These are phyloP conservation scores for Rhyacichthys aspro DNA, from an alignment of 2,797 vertebrate genomes.

Conservation along the genomic window DNA sequence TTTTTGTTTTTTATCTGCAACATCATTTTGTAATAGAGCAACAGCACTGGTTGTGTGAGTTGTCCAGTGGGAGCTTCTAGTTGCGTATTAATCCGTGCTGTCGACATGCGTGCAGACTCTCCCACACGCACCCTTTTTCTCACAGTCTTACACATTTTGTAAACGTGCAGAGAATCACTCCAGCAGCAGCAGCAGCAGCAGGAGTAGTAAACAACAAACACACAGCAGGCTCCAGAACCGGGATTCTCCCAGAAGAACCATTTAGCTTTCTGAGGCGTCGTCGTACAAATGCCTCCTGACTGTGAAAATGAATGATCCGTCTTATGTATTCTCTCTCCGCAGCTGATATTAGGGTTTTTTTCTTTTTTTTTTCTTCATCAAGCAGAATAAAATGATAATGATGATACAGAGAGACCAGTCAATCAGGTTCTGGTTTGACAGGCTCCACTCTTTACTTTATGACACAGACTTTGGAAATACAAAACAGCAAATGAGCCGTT, in stretches of 20 bases:
- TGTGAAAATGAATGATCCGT: slow-evolving; percentile 35
- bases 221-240: slow-evolving; percentile 8
- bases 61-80: slow-evolving; percentile 51
- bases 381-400: slow-evolving; percentile 5
- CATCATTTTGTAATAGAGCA: background rate
- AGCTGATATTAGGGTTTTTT: slow-evolving; percentile 4
- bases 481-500: slow-evolving; percentile 56
- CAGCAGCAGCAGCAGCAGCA: too few relatives aligned
- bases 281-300: slow-evolving; percentile 29
- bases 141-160: slow-evolving; percentile 36
- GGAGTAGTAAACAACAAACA: slow-evolving; percentile 15
- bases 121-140: slow-evolving; percentile 42
- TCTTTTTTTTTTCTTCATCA: slow-evolving; percentile 9
- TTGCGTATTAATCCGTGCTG: slow-evolving; percentile 45
- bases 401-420: slow-evolving; percentile 39
- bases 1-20: background rate
- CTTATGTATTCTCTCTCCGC: slow-evolving; percentile 32
- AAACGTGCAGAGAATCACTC: slow-evolving; percentile 46
- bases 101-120: slow-evolving; percentile 29
- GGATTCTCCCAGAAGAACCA: slow-evolving; percentile 35
- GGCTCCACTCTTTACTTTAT: slow-evolving; percentile 65
- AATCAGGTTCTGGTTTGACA: slow-evolving; percentile 62
- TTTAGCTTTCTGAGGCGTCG: slow-evolving; percentile 37
- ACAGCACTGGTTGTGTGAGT: slow-evolving; percentile 6
- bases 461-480: slow-evolving; percentile 48